Base-by-base conservation (phyloP, 2,888 invertebrate species). In the Formica aserva region DNA sequence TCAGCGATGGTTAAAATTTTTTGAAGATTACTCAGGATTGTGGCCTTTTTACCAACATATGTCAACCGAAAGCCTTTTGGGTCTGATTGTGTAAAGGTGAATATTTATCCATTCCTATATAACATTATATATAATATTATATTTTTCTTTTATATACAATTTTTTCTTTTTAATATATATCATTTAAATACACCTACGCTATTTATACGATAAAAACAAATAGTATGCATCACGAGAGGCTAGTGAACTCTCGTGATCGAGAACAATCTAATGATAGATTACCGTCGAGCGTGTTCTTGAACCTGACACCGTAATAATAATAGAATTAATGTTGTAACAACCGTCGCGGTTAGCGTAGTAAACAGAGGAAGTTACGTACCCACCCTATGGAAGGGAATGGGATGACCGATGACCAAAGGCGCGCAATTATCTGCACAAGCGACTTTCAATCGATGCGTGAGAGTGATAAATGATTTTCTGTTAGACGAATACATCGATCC, bases 241-340 rank as follows among this genome's bases (percentile, higher is more conserved):
- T 77, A 29, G 38, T 88, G 88, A 90, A 90, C 89, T 86, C 87
- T 76, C 76, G 55, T 48, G 55, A 78, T 78, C 67, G 48, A 57
- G 62, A 67, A 18, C 55, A 83, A 83, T 90, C 88, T 90, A 90
- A 90, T 90, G 85, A 90, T 90, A 90, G 90, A 90, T 88, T 81
- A 65, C 35, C 82, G 82, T 78, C 78, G 85, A 78, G 67, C 72
- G 52, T 76, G 85, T 82, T 86, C 90, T 90, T 90, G 90, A 90
- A 90, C 90, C 86, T 90, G 90, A 71, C 45, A 76, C 52, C 76
- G 84, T 85, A 86, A 81, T 90, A 90, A 90, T 90, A 90, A 90
- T 90, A 89, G 89, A 87, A 88, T 89, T 74, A 48, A 77, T 65
- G 84, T 87, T 82, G 83, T 88, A 86, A 87, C 86, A 86, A 90